These are phyloP conservation scores for Zootermopsis nevadensis DNA, from an alignment of 2,888 invertebrate species.

Conservation along the genomic window DNA sequence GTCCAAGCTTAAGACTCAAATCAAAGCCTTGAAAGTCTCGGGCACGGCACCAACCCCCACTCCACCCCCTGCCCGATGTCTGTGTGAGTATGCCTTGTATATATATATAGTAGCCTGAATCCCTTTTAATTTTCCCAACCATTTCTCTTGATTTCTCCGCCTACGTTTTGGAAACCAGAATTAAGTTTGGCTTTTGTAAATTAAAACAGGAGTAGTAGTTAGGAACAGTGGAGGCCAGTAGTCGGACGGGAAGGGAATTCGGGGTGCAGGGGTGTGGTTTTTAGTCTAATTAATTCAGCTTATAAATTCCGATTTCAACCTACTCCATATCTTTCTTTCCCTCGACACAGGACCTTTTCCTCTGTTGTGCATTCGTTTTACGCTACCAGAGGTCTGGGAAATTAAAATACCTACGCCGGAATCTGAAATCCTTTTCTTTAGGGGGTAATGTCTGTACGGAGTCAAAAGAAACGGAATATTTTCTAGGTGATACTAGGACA, in stretches of 20 bases:
- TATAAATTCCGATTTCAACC: conserved; percentile 66
- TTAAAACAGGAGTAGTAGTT: conserved; percentile 63
- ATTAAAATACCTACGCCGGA: conserved; percentile 32
- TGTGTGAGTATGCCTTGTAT: conserved; percentile 28
- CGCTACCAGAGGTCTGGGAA: background rate
- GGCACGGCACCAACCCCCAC: conserved; percentile 27
- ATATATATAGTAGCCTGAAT: conserved; percentile 58
- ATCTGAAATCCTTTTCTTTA: background rate
- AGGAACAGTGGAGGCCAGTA: conserved; percentile 31
- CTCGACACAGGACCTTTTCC: background rate
- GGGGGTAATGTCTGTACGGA: background rate
- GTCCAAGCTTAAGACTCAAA: conserved; percentile 49
- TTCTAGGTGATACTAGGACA: too few species aligned
- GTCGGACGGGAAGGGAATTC: conserved; percentile 32
- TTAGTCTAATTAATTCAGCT: conserved; percentile 68
- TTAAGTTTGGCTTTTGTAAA: conserved; percentile 69
- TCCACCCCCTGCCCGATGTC: background rate
- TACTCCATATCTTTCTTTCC: conserved; percentile 31
- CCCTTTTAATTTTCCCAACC: conserved; percentile 68
- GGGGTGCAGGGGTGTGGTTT: conserved; percentile 63
- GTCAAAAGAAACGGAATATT: too few species aligned
- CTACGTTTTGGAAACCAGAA: conserved; percentile 63
- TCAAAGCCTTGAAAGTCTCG: conserved; percentile 46
- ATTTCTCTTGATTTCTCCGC: conserved; percentile 64
- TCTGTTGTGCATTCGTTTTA: conserved; percentile 18